Base-by-base conservation (phyloP, 2,797 vertebrate genomes). In the Danio kyathit region DNA sequence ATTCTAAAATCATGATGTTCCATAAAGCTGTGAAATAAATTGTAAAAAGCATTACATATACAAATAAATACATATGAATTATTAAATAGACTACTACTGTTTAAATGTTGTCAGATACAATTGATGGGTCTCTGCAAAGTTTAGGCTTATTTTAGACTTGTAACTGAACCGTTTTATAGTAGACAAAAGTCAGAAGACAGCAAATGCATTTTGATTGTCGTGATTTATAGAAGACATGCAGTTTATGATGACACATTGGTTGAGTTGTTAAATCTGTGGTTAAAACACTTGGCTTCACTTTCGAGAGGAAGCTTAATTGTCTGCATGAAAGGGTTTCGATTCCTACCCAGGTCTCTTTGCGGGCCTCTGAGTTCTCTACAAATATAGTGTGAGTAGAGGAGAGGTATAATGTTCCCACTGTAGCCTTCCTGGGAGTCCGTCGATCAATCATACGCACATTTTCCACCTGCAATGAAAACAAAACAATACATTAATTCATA, bases 301-400 rank as follows among this genome's bases (percentile, higher is more conserved):
- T 65, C 17, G 19, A 51, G 11, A 40, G 78, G 60, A 69, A 29
- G 72, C n/a, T 12, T 76, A 49, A 59, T 19, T 41, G 63, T 43
- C 11, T 19, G 7, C n/a, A 52, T 13, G 46, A 12, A 65, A 49
- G 60, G 48, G 49, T 83, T 86, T 86, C 56, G 17, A 40, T 83
- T 83, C 74, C 73, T 74, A 99, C 97, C 97, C 97, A 99, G 0
- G 96, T 99, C 92, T 99, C 97, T 86, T 96, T 98, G 81, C 95
- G 96, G 10, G 95, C 89, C 82, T 98, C 96, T 0, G 96, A 90
- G 86, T 95, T 97, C 88, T 99, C 97, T 40, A 98, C 96, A 69
- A 98, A 99, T 91, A 99, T 99, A 87, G 96, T 94, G 80, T 99
- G 97, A 0, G 97, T 98, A 44, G 97, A 96, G 0, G 97, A 99